phyloP scores from a whole-genome alignment of 2,797 vertebrate genomes.

The Siniperca obscura region DNA sequence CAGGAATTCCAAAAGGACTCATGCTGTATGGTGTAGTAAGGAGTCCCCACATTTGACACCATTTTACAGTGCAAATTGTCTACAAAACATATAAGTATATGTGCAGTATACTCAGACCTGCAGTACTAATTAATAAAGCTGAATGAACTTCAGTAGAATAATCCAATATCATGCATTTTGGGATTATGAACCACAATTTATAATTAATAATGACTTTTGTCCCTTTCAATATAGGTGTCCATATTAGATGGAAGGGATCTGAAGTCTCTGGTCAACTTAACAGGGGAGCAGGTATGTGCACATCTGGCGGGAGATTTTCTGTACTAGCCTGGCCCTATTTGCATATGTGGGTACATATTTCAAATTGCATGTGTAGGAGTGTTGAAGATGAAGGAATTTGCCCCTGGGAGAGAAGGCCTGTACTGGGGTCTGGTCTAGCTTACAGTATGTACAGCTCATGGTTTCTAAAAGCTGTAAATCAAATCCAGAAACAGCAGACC shows the following conservation, averaged over 20 bases:
- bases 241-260: conserved; percentile 88
- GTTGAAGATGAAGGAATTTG: conserved; percentile 60
- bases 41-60: conserved; percentile 34
- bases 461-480: conserved; percentile 53
- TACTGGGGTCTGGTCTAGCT: conserved; percentile 57
- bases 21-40: conserved; percentile 93
- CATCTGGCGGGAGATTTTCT: conserved; percentile 38
- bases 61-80: conserved; percentile 15
- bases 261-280: conserved; percentile 88
- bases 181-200: not conserved
- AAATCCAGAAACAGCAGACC: conserved; percentile 51
- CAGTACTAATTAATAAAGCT: not conserved
- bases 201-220: conserved; percentile 4
- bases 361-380: conserved; percentile 42
- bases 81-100: not conserved
- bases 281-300: conserved; percentile 89
- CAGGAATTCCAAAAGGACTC: conserved; percentile 92
- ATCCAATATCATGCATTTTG: not conserved
- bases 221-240: conserved; percentile 83
- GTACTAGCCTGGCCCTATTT: conserved; percentile 10
- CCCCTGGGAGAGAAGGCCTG: conserved; percentile 52
- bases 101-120: not conserved
- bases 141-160: not conserved
- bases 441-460: conserved; percentile 51
- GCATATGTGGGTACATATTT: conserved; percentile 46